Conservation (phyloP, 2,797 vertebrate species). For the Anguilla marmorata region DNA sequence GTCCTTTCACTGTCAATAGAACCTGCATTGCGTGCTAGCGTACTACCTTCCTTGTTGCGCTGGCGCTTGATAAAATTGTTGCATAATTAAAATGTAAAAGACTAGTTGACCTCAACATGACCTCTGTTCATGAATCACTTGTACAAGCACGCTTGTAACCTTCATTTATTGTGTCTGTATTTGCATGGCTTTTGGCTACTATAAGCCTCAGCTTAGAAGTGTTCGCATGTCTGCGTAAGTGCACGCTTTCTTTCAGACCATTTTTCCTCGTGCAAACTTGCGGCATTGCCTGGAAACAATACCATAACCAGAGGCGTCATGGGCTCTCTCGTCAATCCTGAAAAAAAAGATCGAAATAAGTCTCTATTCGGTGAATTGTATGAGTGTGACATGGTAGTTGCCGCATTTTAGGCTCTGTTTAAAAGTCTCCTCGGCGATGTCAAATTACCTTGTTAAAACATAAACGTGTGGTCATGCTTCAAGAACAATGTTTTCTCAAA, state of each 20-base stretch:
- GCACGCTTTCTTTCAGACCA: neutral
- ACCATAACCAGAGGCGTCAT: neutral
- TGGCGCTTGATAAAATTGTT: neutral
- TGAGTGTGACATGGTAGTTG: neutral
- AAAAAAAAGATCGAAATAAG: neutral
- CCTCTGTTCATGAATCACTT: conserved; percentile 12
- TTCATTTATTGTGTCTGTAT: neutral
- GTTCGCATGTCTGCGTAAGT: neutral
- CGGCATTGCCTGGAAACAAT: neutral
- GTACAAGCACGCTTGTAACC: neutral
- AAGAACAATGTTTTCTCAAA: neutral
- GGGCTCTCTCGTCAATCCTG: too few species aligned
- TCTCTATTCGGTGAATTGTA: neutral
- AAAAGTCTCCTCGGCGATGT: neutral
- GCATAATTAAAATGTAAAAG: neutral
- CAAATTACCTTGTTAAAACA: neutral
- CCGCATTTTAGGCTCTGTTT: neutral
- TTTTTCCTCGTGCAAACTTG: neutral
- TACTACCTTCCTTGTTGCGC: neutral
- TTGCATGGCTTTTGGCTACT: neutral
- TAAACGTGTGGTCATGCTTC: neutral
- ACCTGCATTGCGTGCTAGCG: neutral
- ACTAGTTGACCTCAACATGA: conserved; percentile 19
- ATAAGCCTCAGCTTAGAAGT: neutral
- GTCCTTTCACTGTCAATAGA: neutral